Percentiles rank a stretch among this genome's conserved stretches.
phyloP scores from a whole-genome alignment of 2,888 invertebrate species.

The Sarcophaga caerulescens region DNA sequence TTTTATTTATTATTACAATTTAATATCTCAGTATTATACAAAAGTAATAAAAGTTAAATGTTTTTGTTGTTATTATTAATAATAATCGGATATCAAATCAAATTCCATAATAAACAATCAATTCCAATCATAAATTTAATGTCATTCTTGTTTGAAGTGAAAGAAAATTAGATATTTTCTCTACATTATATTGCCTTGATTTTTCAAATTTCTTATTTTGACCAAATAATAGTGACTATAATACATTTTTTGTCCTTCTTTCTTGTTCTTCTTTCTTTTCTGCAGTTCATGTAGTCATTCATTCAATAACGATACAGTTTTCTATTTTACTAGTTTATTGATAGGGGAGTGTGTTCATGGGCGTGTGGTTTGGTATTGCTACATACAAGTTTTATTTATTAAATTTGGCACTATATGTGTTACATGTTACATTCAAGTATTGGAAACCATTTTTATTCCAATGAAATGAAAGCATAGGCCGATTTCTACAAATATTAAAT shows the following conservation, averaged over 20 bases:
- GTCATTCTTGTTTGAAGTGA: slow-evolving; percentile 57
- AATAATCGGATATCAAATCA: slow-evolving; percentile 60
- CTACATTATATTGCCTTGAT: slow-evolving; percentile 30
- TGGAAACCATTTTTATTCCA: no score
- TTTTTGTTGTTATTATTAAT: slow-evolving; percentile 1
- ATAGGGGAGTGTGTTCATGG: not conserved
- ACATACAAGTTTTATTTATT: not conserved
- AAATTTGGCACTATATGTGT: not conserved
- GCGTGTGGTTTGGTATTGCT: not conserved
- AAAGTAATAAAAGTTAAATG: not conserved
- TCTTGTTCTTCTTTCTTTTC: slow-evolving; percentile 21
- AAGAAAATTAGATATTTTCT: slow-evolving; percentile 61
- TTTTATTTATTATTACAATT: no score
- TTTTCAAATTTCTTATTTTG: slow-evolving; percentile 45
- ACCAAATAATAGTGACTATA: slow-evolving; percentile 46
- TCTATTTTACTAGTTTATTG: slow-evolving; percentile 43
- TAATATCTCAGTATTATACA: no score
- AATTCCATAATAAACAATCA: slow-evolving; percentile 5
- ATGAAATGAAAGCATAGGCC: no score
- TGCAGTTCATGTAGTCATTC: slow-evolving; percentile 13
- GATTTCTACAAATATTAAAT: no score
- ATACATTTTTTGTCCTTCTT: not conserved
- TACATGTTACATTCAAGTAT: no score
- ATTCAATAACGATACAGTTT: slow-evolving; percentile 59
- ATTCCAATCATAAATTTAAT: slow-evolving; percentile 42